Conservation (phyloP, 2,797 vertebrate genomes). For the Caiman crocodilus region DNA sequence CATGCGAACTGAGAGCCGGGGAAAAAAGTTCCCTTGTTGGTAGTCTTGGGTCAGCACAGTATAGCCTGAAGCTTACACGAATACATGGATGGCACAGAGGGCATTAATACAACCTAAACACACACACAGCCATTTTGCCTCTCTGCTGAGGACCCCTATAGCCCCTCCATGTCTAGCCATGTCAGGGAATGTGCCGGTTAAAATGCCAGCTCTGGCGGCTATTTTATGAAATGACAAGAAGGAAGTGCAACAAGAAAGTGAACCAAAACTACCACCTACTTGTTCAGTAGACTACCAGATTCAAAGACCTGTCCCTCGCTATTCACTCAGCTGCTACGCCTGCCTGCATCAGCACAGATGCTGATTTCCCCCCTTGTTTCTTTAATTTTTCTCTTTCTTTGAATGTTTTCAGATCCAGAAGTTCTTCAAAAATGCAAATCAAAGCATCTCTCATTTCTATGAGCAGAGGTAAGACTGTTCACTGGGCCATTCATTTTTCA, state of each 20-base stretch:
- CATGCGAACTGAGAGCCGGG: not conserved
- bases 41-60: not conserved
- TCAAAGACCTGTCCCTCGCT: too few species aligned
- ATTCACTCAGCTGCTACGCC: too few species aligned
- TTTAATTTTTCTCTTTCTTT: not conserved
- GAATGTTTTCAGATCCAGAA: not conserved
- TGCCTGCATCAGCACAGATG: too few species aligned
- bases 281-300: too few species aligned
- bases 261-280: too few species aligned
- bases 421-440: not conserved
- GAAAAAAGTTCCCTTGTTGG: rapidly evolving
- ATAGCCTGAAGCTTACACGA: not conserved
- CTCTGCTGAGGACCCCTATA: too few species aligned
- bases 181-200: not conserved
- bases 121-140: not conserved
- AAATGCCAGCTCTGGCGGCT: not conserved
- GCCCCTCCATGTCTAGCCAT: not conserved
- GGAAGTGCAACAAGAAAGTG: too few species aligned
- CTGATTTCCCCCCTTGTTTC: not conserved
- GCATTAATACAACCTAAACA: too few species aligned
- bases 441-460: not conserved
- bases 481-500: not conserved
- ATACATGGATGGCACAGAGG: not conserved
- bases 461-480: not conserved
- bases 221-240: not conserved